Evolutionary conservation across 2,113 vertebrate genomes (phyloP).

Genomic region (Macroglossus sobrinus): DNA sequence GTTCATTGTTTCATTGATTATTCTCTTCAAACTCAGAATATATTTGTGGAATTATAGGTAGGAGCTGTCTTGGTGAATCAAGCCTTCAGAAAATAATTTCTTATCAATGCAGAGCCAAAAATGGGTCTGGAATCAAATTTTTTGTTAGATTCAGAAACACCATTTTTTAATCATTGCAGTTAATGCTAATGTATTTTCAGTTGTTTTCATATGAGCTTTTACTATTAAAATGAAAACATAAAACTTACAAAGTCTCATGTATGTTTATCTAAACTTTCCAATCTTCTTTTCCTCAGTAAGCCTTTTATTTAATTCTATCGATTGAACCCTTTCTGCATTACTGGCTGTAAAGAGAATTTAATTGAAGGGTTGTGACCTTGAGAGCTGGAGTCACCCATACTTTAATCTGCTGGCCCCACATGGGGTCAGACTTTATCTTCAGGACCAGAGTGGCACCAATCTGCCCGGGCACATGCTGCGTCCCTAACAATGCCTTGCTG

Average conservation of each 20-base stretch:
- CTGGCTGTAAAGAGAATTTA: background rate
- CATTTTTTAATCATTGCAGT: background rate
- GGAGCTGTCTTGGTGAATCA: background rate
- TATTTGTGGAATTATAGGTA: background rate
- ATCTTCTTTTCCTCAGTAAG: background rate
- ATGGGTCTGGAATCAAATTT: background rate
- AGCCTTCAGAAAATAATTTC: background rate
- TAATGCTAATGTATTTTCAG: background rate
- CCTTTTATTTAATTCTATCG: background rate
- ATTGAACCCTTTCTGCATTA: background rate
- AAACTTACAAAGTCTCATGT: background rate
- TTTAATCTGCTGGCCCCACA: background rate
- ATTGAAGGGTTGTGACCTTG: background rate
- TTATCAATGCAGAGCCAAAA: background rate
- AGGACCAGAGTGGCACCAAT: background rate
- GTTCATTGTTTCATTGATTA: background rate
- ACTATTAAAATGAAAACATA: background rate
- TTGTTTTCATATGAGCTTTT: background rate
- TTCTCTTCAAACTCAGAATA: background rate
- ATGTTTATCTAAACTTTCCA: background rate
- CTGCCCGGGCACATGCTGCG: accelerated
- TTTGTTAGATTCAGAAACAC: background rate
- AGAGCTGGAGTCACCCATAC: background rate
- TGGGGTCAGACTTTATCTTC: background rate
- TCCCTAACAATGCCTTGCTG: background rate